Conservation (phyloP, 2,113 vertebrate species). For the Pelecanoides urinatrix region DNA sequence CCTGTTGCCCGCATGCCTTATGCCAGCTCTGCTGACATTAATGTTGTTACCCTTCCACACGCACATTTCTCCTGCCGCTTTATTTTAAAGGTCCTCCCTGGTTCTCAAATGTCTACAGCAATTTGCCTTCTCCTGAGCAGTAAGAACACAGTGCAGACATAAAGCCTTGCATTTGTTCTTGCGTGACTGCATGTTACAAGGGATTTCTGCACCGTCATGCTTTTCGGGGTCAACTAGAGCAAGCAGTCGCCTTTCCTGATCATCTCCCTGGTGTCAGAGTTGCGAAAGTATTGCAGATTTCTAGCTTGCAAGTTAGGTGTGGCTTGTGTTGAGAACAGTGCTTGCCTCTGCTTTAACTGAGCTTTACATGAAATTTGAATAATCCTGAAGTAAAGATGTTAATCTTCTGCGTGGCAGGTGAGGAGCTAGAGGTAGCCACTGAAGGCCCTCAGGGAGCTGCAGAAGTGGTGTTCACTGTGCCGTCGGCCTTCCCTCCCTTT, state of each 20-base stretch:
- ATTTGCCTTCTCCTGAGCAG: background rate
- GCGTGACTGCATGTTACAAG: fast-evolving
- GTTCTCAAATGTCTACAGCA: background rate
- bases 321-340: background rate
- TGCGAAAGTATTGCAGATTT: background rate
- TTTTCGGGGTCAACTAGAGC: background rate
- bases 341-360: background rate
- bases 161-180: background rate
- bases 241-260: background rate
- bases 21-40: background rate
- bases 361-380: background rate
- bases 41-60: background rate
- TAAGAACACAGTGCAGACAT: background rate
- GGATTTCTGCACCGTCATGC: fast-evolving
- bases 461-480: fast-evolving
- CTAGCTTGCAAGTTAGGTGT: background rate
- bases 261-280: background rate
- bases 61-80: background rate
- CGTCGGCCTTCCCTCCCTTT: background rate
- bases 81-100: background rate
- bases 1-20: fast-evolving
- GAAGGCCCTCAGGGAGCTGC: fast-evolving
- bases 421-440: background rate
- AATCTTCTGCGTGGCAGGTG: background rate
- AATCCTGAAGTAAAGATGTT: background rate